A percentile compares a stretch with the other conserved stretches of the same genome.
phyloP scores from a whole-genome alignment of 2,888 invertebrate species.

The Ochropleura plecta region DNA sequence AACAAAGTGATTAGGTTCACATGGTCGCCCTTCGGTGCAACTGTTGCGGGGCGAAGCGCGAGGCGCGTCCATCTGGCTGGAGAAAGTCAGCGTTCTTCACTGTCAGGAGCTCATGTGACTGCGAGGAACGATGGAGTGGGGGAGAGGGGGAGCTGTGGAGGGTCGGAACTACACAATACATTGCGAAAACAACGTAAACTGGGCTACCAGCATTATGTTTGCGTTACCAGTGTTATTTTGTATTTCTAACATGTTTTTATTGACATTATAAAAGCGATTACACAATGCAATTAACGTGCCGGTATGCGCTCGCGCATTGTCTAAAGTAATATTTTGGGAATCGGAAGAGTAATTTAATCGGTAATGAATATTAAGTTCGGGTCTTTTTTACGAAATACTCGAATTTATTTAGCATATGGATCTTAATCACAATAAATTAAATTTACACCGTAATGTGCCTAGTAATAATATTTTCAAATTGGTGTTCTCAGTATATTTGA shows the following conservation, averaged over 20 bases:
- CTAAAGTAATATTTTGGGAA: slow-evolving; percentile 40
- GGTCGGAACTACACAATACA: slow-evolving; percentile 72
- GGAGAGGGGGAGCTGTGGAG: slow-evolving; percentile 32
- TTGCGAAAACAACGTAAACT: slow-evolving; percentile 81
- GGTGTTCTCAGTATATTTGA: neutral
- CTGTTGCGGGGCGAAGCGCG: slow-evolving; percentile 32
- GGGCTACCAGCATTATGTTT: slow-evolving; percentile 74
- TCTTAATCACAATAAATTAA: slow-evolving; percentile 34
- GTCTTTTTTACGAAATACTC: slow-evolving; percentile 34
- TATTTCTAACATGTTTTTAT: slow-evolving; percentile 77
- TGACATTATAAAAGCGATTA: slow-evolving; percentile 75
- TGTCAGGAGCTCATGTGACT: slow-evolving; percentile 78
- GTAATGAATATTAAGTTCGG: slow-evolving; percentile 38
- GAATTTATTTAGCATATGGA: slow-evolving; percentile 14
- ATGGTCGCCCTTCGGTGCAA: slow-evolving; percentile 47
- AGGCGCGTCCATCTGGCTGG: slow-evolving; percentile 61
- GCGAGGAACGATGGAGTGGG: slow-evolving; percentile 38
- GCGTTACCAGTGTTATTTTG: slow-evolving; percentile 73
- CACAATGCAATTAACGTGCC: slow-evolving; percentile 74
- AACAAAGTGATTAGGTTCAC: slow-evolving; percentile 27
- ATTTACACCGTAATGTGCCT: neutral
- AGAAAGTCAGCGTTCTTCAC: slow-evolving; percentile 78
- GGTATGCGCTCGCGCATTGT: slow-evolving; percentile 47
- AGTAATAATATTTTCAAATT: neutral
- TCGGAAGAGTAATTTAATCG: slow-evolving; percentile 40